Conservation (phyloP, 2,113 vertebrate genomes). For the Platycercus adscitus region DNA sequence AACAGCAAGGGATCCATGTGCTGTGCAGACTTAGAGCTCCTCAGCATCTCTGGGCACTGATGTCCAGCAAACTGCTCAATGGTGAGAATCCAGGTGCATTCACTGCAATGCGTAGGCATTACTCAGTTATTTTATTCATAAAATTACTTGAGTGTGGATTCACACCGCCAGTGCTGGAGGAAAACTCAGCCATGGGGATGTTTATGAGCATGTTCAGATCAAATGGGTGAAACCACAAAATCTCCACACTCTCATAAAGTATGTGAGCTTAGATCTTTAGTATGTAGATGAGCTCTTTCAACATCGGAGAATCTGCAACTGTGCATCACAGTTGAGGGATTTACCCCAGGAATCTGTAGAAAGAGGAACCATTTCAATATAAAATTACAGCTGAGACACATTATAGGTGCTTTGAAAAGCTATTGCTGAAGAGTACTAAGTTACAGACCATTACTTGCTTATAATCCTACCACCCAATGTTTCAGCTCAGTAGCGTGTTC, state of each 20-base stretch:
- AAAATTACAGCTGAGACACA: background rate
- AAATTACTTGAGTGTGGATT: background rate
- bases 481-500: background rate
- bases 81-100: background rate
- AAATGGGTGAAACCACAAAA: constrained; percentile 21
- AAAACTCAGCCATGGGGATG: background rate
- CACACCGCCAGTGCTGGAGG: background rate
- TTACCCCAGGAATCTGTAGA: background rate
- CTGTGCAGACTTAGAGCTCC: background rate
- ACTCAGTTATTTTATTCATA: background rate
- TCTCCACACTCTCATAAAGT: background rate
- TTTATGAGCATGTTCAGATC: background rate
- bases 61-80: background rate
- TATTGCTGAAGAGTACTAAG: background rate
- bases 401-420: background rate
- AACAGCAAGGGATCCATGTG: background rate
- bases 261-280: background rate
- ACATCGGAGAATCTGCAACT: background rate
- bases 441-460: background rate
- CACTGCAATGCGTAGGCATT: background rate
- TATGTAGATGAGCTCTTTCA: background rate
- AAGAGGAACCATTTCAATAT: background rate
- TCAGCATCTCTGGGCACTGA: background rate
- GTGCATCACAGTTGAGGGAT: background rate
- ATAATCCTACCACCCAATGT: background rate